phyloP scores from a whole-genome alignment of 64 coral and sea anemone species.

The Exaiptasia diaphana region DNA sequence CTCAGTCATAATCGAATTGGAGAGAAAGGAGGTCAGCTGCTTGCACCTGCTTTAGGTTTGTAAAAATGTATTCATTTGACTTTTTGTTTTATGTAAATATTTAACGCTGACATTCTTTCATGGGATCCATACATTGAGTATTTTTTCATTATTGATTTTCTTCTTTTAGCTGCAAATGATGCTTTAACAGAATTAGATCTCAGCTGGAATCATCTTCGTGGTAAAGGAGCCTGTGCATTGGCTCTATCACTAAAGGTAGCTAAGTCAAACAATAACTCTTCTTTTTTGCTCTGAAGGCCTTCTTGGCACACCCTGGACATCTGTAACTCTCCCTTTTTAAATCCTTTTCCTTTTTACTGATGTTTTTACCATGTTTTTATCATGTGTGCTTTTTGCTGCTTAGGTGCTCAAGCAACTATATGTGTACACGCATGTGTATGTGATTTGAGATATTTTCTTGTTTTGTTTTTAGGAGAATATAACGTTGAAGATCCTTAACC shows the following conservation, averaged over 20 bases:
- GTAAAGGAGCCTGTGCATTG: conserved; percentile 83
- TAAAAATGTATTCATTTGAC: neutral
- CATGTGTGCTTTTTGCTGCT: too few species aligned
- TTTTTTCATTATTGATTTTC: neutral
- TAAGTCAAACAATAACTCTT: neutral
- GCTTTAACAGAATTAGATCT: conserved; percentile 76
- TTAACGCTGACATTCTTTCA: too few species aligned
- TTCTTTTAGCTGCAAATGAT: conserved; percentile 78
- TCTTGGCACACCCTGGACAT: too few species aligned
- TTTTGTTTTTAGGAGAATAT: conserved; percentile 72
- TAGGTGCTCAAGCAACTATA: too few species aligned
- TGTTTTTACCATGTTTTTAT: too few species aligned
- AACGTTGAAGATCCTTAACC: conserved; percentile 77
- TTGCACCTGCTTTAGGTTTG: conserved; percentile 80
- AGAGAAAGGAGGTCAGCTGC: conserved; percentile 74
- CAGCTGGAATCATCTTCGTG: conserved; percentile 95
- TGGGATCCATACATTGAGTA: neutral
- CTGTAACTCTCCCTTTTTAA: too few species aligned
- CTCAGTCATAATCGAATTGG: conserved; percentile 89
- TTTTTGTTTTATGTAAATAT: too few species aligned
- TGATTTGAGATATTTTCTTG: conserved; percentile 14
- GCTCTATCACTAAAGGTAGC: conserved; percentile 88
- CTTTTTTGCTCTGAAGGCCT: neutral
- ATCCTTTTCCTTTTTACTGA: neutral
- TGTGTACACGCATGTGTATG: too few species aligned